Evolutionary conservation across 2,888 invertebrate species (phyloP), one percentile per base, ranked within the genome.

Genomic region (Hemicrepidius hirtus): DNA sequence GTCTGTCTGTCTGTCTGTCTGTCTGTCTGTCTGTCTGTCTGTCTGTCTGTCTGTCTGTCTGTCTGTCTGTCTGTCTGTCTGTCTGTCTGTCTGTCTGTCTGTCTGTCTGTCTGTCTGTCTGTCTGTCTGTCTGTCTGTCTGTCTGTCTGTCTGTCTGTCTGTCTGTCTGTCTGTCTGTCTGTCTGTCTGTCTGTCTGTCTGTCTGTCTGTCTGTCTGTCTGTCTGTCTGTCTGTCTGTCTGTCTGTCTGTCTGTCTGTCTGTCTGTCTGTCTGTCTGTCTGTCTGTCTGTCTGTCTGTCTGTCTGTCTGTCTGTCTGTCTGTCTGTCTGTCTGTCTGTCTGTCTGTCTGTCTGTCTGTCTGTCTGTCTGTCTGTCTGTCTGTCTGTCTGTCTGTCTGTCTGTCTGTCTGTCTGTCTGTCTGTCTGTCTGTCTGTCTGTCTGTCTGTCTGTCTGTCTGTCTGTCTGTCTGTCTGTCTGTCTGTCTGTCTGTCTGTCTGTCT

Each of bases 1-100:
- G 53, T 53, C 53, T 53, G 53, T 53, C 53, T 53, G 53, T 53
- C 53, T 53, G 53, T 53, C 53, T 53, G 53, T 53, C 53, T 53
- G 53, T 53, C 53, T 53, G 53, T 53, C 53, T 20, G 21, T 53
- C 53, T 53, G 53, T 53, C 53, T 53, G 53, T 53, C 53, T 53
- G 53, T 53, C 53, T 53, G 53, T 53, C 53, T 53, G 53, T 53
- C 53, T 53, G 53, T 53, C 53, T 53, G 53, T 53, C 53, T 53
- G 53, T 53, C 53, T 53, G 53, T 53, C 53, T 53, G 53, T 53
- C 53, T 53, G 53, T 53, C 53, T 53, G 21, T 53, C 53, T 53
- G 53, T 53, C 21, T 53, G 13, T 24, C 24, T 53, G 53, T 53
- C 53, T 53, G 53, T 53, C 53, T 53, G 53, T 53, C 53, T 53